These are phyloP conservation scores for Ostrea edulis DNA, from an alignment of 1,140 invertebrate genomes.

Conservation along the genomic window DNA sequence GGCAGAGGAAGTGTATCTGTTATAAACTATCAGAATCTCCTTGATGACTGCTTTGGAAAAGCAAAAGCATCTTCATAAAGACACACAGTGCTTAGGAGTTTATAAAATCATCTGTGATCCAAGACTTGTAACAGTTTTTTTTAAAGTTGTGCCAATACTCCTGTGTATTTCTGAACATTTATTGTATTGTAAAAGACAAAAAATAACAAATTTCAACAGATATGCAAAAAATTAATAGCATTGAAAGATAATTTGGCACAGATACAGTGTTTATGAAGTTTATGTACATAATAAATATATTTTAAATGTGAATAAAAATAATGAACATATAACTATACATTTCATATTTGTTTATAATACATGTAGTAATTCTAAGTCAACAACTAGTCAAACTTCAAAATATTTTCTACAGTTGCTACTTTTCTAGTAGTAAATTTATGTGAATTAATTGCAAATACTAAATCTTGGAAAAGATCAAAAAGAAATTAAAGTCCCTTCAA, in stretches of 20 bases:
- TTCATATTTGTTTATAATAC: neutral
- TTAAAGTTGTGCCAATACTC: neutral
- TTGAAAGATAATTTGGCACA: neutral
- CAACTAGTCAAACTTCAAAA: neutral
- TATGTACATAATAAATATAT: conserved; percentile 1
- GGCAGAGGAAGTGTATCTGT: conserved; percentile 59
- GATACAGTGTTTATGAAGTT: conserved; percentile 4
- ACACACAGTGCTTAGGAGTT: conserved; percentile 31
- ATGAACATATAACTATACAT: neutral
- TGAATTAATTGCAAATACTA: too few relatives aligned
- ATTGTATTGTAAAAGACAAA: conserved; percentile 28
- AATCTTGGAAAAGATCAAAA: neutral
- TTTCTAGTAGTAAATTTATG: too few relatives aligned
- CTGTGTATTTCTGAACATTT: conserved; percentile 8
- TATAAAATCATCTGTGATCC: conserved; percentile 42
- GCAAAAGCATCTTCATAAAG: conserved; percentile 30
- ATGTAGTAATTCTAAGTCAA: neutral
- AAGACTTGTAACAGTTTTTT: neutral
- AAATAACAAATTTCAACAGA: neutral
- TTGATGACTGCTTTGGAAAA: conserved; percentile 70
- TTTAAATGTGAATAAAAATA: conserved; percentile 37
- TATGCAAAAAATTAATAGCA: neutral
- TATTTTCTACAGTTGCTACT: neutral
- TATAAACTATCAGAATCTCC: conserved; percentile 67
- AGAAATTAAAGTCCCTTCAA: too few relatives aligned